A percentile compares a stretch with the other conserved stretches of the same genome.
These are phyloP conservation scores for Embidobia sp. DNA, from an alignment of 2,888 invertebrate genomes.

Conservation along the genomic window DNA sequence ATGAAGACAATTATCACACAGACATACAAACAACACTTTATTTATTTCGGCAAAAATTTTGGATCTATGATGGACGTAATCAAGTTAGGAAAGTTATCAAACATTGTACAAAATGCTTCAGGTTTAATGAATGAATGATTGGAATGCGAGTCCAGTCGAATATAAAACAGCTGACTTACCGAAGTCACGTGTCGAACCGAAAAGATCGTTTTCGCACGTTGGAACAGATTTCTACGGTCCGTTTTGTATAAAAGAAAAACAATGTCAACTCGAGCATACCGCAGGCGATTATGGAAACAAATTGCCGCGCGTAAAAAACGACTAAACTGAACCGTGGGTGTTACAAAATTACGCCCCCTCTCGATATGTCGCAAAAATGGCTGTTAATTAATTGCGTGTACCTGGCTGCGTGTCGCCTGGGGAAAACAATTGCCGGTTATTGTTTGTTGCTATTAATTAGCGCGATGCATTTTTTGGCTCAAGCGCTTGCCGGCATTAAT, in stretches of 20 bases:
- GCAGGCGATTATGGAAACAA: slow-evolving; percentile 70
- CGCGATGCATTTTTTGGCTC: slow-evolving; percentile 1
- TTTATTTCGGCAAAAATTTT: slow-evolving; percentile 61
- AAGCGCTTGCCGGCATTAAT: not conserved
- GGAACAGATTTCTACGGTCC: not conserved
- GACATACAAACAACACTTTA: slow-evolving; percentile 67
- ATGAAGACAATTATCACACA: slow-evolving; percentile 65
- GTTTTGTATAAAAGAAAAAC: not conserved
- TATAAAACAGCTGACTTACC: not conserved
- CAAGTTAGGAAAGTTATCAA: slow-evolving; percentile 47
- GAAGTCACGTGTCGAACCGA: not conserved
- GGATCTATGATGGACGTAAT: slow-evolving; percentile 64
- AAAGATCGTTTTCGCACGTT: not conserved
- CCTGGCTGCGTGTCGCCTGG: not conserved
- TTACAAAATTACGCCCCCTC: slow-evolving; percentile 33
- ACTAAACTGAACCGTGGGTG: slow-evolving; percentile 8
- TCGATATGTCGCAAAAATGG: slow-evolving; percentile 39
- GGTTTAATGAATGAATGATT: too few relatives aligned
- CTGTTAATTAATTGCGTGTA: slow-evolving; percentile 32
- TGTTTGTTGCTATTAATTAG: slow-evolving; percentile 38
- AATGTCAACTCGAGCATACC: slow-evolving; percentile 58
- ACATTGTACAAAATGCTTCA: slow-evolving; percentile 9
- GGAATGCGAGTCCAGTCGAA: not conserved
- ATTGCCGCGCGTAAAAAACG: slow-evolving; percentile 48
- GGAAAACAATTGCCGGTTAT: slow-evolving; percentile 23